Conservation (phyloP, 2,888 invertebrate genomes). For the Luperina testacea region DNA sequence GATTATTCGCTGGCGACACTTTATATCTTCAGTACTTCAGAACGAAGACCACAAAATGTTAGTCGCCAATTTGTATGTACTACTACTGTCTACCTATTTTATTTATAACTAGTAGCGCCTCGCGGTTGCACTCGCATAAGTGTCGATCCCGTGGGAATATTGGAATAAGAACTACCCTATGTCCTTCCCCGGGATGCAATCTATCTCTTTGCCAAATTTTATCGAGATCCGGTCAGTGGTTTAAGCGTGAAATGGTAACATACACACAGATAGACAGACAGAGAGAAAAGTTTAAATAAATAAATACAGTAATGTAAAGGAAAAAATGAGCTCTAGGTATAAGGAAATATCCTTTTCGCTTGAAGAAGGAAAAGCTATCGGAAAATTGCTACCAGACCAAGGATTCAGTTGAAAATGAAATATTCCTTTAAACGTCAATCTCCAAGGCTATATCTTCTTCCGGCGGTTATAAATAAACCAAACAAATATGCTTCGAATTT, state of each 20-base stretch:
- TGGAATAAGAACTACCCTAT: no score
- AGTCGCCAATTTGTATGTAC: constrained; percentile 4
- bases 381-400: constrained; percentile 26
- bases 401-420: constrained; percentile 43
- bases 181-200: no score
- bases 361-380: constrained; percentile 24
- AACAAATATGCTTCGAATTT: constrained; percentile 12
- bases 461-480: constrained; percentile 19
- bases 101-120: neutral
- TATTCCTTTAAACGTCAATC: constrained; percentile 50
- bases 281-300: neutral
- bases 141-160: no score
- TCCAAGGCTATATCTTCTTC: constrained; percentile 31
- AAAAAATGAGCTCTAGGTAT: neutral
- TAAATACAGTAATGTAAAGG: neutral
- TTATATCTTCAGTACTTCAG: constrained; percentile 35
- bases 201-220: no score
- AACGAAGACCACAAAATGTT: neutral
- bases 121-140: no score
- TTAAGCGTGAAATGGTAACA: no score
- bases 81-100: neutral
- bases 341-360: constrained; percentile 23
- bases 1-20: constrained; percentile 56
- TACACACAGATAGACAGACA: no score
- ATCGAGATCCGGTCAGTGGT: no score